Base-by-base conservation (phyloP, 30 jellyfish, hydroid and myxozoan genomes). In the Morbakka virulenta region DNA sequence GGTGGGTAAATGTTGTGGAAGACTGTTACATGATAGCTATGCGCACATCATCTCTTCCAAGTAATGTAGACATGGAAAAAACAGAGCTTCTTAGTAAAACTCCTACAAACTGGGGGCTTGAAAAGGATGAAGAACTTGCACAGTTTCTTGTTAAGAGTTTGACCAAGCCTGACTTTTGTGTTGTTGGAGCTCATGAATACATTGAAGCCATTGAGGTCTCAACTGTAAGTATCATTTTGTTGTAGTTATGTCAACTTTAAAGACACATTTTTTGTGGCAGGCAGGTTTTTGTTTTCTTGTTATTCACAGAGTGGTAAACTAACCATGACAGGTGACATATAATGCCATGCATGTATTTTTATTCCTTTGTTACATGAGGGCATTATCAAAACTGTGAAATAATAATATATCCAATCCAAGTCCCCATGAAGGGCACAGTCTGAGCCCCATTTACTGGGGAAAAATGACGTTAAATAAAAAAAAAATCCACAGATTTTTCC, bases 1-100 rank as follows among this genome's bases (percentile, higher is more conserved):
- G 97, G 41, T 89, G 97, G 97, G 87, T 50, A 31, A 79, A 77
- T 71, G 94, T 89, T 64, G 89, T 89, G 21, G 97, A 89, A 62
- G 88, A 72, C 34, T 84, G 71, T 35, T 89, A 83, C 79, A 87
- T 83, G 29, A 63, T 89, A 35, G 94, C 78, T 48, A 83, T 80
- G 2, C 34, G 71, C 23, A 94, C 94, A 20, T 75, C 94, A 28
- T 49, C 41, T 51, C 94, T 78, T 12, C 97, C 97, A 0, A 69
- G 64, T 2, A 89, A 89, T 50, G 81, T 71, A 34, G 68, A 82
- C 32, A 82, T 62, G 34, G 52, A 13, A 24, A 95, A 95, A 22
- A 80, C 89, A 49, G 25, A 72, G 34, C 70, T 69, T 29, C 65
- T 89, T 23, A 84, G 79, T 30, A 77, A 67, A 6, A 86, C 94